Evolutionary conservation across 2,888 invertebrate species (phyloP).

Genomic region (Erebia epiphron): DNA sequence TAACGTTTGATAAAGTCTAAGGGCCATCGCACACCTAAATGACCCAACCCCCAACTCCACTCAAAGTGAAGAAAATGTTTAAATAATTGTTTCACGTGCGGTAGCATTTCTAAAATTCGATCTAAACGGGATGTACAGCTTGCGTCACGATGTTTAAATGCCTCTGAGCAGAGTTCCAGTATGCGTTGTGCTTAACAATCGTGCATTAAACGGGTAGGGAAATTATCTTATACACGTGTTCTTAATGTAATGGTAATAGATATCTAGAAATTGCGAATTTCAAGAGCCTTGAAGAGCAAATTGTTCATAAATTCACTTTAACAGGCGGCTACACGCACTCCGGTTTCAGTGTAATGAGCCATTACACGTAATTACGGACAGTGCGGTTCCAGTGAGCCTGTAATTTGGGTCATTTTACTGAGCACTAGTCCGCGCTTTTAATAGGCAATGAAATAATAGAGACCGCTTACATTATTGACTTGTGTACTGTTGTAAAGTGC

Average conservation of each 20-base stretch:
- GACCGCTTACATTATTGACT: slow-evolving; percentile 2
- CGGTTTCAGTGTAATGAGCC: slow-evolving; percentile 67
- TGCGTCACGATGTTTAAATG: too few species aligned
- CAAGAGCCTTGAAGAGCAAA: slow-evolving; percentile 25
- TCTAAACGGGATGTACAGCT: too few species aligned
- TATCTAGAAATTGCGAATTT: slow-evolving; percentile 19
- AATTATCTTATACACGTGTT: not conserved
- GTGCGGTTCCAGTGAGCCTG: slow-evolving; percentile 54
- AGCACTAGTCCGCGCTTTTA: slow-evolving; percentile 29
- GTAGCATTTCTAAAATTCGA: too few species aligned
- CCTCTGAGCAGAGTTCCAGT: too few species aligned
- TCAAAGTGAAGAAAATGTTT: too few species aligned
- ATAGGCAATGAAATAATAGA: slow-evolving; percentile 23
- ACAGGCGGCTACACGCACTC: slow-evolving; percentile 50
- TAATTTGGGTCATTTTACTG: slow-evolving; percentile 46
- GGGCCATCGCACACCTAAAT: too few species aligned
- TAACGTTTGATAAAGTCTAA: too few species aligned
- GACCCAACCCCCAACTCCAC: too few species aligned
- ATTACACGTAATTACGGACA: slow-evolving; percentile 63
- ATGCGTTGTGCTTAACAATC: too few species aligned
- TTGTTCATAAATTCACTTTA: slow-evolving; percentile 35
- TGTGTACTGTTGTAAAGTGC: not conserved
- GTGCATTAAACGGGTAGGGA: too few species aligned
- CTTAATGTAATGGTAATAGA: slow-evolving; percentile 8
- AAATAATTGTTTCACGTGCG: too few species aligned